Evolutionary conservation across 92 coral and sea anemone species (phyloP), one percentile per base, ranked within the genome.

Genomic region (Umimayanthus chanpuru): DNA sequence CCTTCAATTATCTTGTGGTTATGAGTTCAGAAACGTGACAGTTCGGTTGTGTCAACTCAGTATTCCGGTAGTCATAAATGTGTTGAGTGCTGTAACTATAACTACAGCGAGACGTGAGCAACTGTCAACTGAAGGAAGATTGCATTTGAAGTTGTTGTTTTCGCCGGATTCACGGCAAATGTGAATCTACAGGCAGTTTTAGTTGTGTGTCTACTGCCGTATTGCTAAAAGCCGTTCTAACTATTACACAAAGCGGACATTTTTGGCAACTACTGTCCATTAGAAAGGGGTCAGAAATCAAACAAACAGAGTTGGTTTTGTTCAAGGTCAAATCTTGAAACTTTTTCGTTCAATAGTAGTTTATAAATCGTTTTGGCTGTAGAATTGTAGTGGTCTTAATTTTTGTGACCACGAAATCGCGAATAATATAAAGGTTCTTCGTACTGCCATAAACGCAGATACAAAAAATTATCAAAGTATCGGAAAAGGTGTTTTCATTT

Each of bases 401-500:
- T 30, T 55, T 71, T 77, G 47, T 49, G 8, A 80, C 25, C 36
- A 32, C 2, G 36, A 40, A 28, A 25, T 66, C 6, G 81, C 18
- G 21, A 32, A 32, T 32, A 32, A 32, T 32, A 32, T 2, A 32
- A 0, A 32, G 1, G 36, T 32, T 32, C 36, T 32, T 32, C 36
- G 36, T 32, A 32, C 2, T 32, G 36, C 36, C 36, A 32, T 58
- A 49, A 49, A n/a, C 7, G 50, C 28, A 12, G 23, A 43, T 12
- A 49, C 21, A 0, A 32, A 32, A 32, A 32, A 32, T 32, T 32
- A 32, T 43, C 26, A 44, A 14, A 65, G 25, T 55, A 9, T 29
- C 71, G 47, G 71, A 80, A 80, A 80, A 55, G 84, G 70, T 56
- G 84, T 56, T 16, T 15, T 14, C 44, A 56, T 80, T 56, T 56